These are phyloP conservation scores for Ceratoteleas bidentatus DNA, from an alignment of 1,140 invertebrate genomes.

Conservation along the genomic window DNA sequence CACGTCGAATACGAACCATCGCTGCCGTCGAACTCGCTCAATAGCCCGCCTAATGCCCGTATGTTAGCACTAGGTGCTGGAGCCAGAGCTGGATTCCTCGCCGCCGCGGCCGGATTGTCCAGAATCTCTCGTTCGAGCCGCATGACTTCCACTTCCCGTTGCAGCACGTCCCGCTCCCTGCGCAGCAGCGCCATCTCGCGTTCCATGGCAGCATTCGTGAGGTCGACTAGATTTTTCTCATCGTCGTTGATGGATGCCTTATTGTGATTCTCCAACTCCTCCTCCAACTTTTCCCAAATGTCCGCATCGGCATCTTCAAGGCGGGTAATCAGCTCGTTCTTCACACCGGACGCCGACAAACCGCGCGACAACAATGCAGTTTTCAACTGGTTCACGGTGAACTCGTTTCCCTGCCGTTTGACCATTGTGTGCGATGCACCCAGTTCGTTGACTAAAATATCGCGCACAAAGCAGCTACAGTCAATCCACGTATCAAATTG, in stretches of 20 bases:
- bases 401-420: neutral
- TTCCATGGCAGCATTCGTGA: neutral
- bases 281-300: neutral
- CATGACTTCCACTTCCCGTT: slow-evolving; percentile 1
- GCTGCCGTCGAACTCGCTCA: slow-evolving; percentile 2
- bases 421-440: neutral
- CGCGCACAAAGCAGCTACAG: no score
- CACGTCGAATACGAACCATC: neutral
- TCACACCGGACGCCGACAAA: neutral
- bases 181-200: slow-evolving; percentile 6
- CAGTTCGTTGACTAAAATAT: neutral
- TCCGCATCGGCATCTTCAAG: neutral
- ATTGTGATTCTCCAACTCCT: neutral
- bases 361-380: neutral
- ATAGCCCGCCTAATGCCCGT: neutral
- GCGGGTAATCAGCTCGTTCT: neutral
- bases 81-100: neutral
- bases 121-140: neutral
- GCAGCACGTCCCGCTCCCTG: slow-evolving; percentile 2
- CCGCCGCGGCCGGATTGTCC: neutral
- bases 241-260: neutral
- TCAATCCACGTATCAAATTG: neutral
- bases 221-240: neutral
- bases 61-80: neutral
- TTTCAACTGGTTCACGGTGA: slow-evolving; percentile 7